Base-by-base conservation (phyloP, 2,888 invertebrate genomes). In the Formica aserva region DNA sequence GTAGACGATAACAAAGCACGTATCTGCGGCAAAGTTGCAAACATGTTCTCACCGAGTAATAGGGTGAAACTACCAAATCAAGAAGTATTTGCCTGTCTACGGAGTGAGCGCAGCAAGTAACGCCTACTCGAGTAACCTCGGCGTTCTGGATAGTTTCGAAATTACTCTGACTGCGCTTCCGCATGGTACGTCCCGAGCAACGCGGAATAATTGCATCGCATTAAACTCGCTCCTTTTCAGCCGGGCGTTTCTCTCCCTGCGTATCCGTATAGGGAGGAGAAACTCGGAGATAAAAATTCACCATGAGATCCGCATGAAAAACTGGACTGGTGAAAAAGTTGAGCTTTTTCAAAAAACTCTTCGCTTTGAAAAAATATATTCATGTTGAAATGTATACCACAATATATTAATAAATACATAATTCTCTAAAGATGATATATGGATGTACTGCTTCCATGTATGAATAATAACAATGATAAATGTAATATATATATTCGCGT, bases 61-160 rank as follows among this genome's bases (percentile, higher is more conserved):
- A 76, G 65, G 78, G 85, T 63, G 89, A 85, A 90, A 75, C 87
- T 84, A 45, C 41, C 67, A 62, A 77, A 76, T 63, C 86, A 86
- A 87, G 89, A 86, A 87, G 80, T 80, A 83, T 77, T 85, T 76
- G 71, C 74, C 72, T 65, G 38, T 52, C 48, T 66, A 38, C 67
- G 77, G 84, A 89, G 85, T 86, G 89, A 26, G 48, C 81, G 72
- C 22, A 38, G 78, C 78, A 60, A 85, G 82, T 85, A 86, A 90
- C 85, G 91, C 87, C 86, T 86, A 85, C 82, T 84, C 88, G 86
- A 88, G 86, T 88, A 90, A 89, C 86, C 88, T 71, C 82, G 80
- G 84, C 67, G 82, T 69, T 77, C 82, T 55, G 85, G 78, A 86
- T 86, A 90, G 90, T 90, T 90, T 88, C 84, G 84, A 87, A 90